A percentile compares a stretch with the other conserved stretches of the same genome.
Evolutionary conservation across 2,888 invertebrate species (phyloP).

Genomic region (Metallyticus violacea): DNA sequence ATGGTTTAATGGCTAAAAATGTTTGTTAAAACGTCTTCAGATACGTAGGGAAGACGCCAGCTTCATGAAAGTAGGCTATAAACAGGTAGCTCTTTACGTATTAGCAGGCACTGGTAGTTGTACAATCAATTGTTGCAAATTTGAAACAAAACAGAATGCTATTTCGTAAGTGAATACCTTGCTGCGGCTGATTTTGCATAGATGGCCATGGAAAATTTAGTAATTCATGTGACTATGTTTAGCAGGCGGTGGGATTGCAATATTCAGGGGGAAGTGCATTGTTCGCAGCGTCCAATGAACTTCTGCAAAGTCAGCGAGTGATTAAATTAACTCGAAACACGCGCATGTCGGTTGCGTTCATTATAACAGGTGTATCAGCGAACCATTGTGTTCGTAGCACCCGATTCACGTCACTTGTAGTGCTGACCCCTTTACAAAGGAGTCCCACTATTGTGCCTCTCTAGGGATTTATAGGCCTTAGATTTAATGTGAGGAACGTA

Average conservation of each 20-base stretch:
- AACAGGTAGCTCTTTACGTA: not conserved
- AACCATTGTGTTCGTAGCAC: not conserved
- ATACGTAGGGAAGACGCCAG: too few relatives aligned
- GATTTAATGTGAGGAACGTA: too few relatives aligned
- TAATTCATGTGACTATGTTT: not conserved
- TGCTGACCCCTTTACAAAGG: too few relatives aligned
- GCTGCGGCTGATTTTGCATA: not conserved
- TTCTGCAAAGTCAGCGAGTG: conserved; percentile 7
- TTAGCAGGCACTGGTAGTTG: not conserved
- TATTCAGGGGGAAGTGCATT: not conserved
- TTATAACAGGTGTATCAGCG: not conserved
- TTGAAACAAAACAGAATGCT: not conserved
- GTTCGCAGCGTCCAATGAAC: not conserved
- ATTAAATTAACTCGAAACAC: conserved; percentile 8
- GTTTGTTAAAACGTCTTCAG: too few relatives aligned
- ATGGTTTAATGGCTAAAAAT: too few relatives aligned
- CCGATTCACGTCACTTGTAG: too few relatives aligned
- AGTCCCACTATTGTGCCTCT: too few relatives aligned
- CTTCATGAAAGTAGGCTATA: not conserved
- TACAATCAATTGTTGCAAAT: not conserved
- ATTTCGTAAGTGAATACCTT: not conserved
- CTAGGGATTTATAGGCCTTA: too few relatives aligned
- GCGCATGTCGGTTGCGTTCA: not conserved
- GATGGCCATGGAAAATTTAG: not conserved
- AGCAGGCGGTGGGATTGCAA: not conserved